Evolutionary conservation across 2,797 vertebrate genomes (phyloP).

Genomic region (Karalla daura): DNA sequence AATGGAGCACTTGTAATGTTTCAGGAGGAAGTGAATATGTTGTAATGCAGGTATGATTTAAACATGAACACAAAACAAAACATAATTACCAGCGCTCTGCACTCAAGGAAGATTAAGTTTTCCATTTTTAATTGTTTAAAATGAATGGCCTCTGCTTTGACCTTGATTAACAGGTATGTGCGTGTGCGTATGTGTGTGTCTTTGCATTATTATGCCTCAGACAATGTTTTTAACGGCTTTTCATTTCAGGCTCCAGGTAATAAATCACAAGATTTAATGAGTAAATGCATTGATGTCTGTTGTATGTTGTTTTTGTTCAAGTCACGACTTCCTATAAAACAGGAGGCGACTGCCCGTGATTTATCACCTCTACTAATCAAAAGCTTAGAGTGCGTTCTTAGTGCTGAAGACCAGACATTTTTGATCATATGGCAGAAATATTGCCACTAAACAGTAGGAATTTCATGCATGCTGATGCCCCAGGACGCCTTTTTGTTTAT

Average conservation of each 20-base stretch:
- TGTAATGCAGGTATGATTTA: constrained; percentile 36
- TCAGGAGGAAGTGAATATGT: constrained; percentile 31
- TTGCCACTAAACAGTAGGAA: too few species aligned
- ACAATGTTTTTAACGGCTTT: constrained; percentile 9
- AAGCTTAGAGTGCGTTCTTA: neutral
- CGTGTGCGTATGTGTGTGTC: neutral
- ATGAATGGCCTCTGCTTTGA: neutral
- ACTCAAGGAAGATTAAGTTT: neutral
- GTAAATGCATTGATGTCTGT: neutral
- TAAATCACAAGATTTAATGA: constrained; percentile 11
- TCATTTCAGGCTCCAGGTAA: neutral
- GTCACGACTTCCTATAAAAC: neutral
- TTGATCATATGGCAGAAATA: too few species aligned
- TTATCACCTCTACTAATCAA: neutral
- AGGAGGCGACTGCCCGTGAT: neutral
- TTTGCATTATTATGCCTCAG: neutral
- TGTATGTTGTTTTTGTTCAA: neutral
- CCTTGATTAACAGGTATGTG: too few species aligned
- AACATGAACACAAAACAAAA: constrained; percentile 44
- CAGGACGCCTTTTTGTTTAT: too few species aligned
- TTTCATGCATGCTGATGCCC: too few species aligned
- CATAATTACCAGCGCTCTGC: constrained; percentile 28
- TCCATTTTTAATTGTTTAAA: neutral
- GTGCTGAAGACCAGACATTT: too few species aligned
- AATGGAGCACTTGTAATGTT: constrained; percentile 62